A percentile compares a stretch with the other conserved stretches of the same genome.
phyloP scores from a whole-genome alignment of 2,888 invertebrate genomes.

The Gymnosoma rotundatum region DNA sequence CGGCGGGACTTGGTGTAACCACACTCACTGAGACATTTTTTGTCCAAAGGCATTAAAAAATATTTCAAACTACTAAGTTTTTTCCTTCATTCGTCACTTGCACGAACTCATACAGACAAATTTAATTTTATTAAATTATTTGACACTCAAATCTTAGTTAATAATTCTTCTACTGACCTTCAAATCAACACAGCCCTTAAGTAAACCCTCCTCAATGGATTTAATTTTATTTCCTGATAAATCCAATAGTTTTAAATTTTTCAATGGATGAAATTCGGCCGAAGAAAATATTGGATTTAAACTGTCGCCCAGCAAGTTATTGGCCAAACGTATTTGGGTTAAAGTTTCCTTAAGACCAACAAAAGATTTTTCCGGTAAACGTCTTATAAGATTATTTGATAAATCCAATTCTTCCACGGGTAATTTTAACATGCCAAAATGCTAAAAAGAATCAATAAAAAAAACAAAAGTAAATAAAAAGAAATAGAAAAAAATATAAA shows the following conservation, averaged over 20 bases:
- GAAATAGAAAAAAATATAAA: conserved; percentile 12
- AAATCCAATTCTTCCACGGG: conserved; percentile 91
- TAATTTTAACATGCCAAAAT: conserved; percentile 88
- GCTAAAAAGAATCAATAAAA: conserved; percentile 75
- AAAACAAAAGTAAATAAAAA: conserved; percentile 12
- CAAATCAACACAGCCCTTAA: conserved; percentile 91
- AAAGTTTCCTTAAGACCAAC: conserved; percentile 86
- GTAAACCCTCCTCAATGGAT: conserved; percentile 92
- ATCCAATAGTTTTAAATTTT: conserved; percentile 88
- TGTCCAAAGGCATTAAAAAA: no score
- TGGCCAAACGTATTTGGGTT: conserved; percentile 87
- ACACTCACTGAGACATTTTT: no score
- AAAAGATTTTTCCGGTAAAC: conserved; percentile 90
- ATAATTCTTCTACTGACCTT: conserved; percentile 83
- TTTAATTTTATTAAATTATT: not conserved
- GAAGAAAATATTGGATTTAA: conserved; percentile 95
- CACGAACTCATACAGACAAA: no score
- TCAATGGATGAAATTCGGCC: conserved; percentile 90
- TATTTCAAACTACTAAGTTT: no score
- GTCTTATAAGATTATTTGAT: conserved; percentile 90
- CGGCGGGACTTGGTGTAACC: no score
- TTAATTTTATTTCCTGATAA: conserved; percentile 91
- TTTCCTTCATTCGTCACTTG: no score
- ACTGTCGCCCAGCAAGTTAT: conserved; percentile 94
- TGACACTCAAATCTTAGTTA: not conserved